phyloP scores from a whole-genome alignment of 2,797 vertebrate genomes.

The Pterois miles region DNA sequence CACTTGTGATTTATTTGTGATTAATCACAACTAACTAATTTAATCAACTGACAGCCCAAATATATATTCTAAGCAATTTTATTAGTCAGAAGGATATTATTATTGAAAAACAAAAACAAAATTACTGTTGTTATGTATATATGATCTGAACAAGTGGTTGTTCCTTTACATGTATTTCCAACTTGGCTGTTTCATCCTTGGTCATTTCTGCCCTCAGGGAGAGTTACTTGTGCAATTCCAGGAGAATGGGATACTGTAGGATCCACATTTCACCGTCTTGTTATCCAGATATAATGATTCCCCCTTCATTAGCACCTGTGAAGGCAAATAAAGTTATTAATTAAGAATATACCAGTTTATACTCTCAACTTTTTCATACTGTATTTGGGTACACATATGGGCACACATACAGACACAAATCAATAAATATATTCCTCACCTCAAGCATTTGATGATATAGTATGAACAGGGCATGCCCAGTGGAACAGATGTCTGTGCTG shows the following conservation, averaged over 20 bases:
- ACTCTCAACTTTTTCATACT: neutral
- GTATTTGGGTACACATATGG: neutral
- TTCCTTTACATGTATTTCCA: neutral
- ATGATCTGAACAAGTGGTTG: neutral
- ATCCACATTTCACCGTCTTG: fast-evolving
- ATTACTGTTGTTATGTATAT: too few species aligned
- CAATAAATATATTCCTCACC: neutral
- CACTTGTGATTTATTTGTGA: too few species aligned
- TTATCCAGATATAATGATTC: neutral
- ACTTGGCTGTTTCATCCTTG: neutral
- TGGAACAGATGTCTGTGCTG: fast-evolving
- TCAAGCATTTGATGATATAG: neutral
- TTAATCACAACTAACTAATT: too few species aligned
- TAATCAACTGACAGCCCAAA: too few species aligned
- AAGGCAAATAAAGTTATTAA: neutral
- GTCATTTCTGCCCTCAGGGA: neutral
- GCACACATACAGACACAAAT: neutral
- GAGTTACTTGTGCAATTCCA: constrained; percentile 1
- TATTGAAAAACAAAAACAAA: too few species aligned
- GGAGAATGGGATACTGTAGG: neutral
- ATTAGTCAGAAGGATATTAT: too few species aligned
- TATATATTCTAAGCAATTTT: too few species aligned
- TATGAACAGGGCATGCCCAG: neutral
- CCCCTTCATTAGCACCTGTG: neutral
- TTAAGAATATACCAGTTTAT: neutral